Conservation (phyloP, 2,888 invertebrate species). For the Campoplex capitator region DNA sequence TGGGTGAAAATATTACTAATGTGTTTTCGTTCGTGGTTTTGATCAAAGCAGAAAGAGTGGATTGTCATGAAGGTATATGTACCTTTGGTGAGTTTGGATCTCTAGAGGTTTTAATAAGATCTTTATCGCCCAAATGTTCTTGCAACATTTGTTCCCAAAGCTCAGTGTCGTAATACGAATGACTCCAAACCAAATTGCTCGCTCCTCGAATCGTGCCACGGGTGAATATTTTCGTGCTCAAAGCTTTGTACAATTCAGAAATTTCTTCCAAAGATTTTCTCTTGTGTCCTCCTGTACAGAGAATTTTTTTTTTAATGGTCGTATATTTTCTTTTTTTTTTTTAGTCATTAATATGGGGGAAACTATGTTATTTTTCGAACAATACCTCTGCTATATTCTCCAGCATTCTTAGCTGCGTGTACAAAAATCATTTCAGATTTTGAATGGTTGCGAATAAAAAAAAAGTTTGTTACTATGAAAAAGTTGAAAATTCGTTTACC, state of each 20-base stretch:
- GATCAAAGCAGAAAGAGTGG: background rate
- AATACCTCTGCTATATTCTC: constrained; percentile 64
- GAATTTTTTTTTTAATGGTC: constrained; percentile 10
- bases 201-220: constrained; percentile 89
- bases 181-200: constrained; percentile 92
- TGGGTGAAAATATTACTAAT: constrained; percentile 37
- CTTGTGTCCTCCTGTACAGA: constrained; percentile 85
- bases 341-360: background rate
- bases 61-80: constrained; percentile 36
- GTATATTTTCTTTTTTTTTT: background rate
- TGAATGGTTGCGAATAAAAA: background rate
- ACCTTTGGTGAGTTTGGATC: constrained; percentile 87
- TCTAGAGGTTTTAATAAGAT: constrained; percentile 87
- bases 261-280: constrained; percentile 87
- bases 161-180: constrained; percentile 95
- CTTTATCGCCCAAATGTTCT: constrained; percentile 87
- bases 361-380: background rate
- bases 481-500: constrained; percentile 83
- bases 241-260: constrained; percentile 87
- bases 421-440: constrained; percentile 41
- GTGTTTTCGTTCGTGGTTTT: no score
- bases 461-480: background rate
- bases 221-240: constrained; percentile 89
- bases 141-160: constrained; percentile 92
- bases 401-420: constrained; percentile 74